Base-by-base conservation (phyloP, 2,113 vertebrate genomes). In the Vidua chalybeata region DNA sequence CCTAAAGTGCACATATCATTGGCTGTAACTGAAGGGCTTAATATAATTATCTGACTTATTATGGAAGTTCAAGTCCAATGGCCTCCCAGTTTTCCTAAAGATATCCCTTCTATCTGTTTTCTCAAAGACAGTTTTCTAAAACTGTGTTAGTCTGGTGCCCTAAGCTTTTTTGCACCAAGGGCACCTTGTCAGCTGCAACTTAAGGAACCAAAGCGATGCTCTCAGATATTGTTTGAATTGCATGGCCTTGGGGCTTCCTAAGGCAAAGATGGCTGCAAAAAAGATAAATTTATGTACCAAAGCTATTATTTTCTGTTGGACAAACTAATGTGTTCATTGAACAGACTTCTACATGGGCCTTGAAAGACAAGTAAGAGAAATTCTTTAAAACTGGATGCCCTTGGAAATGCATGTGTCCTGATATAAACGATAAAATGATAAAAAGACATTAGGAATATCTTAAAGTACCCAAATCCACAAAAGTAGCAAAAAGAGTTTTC, bases 191-290 rank as follows among this genome's bases (percentile, higher is more conserved):
- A 78, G 67, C 35, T 87, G 78, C 91, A 97, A 93, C 88, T 94
- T 93, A 96, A 95, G 88, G 86, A 96, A 92, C 84, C 89, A 54
- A 89, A 95, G 73, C 26, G 13, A 83, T 87, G 68, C 68, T 95
- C 45, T 94, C 90, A 79, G 91, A 95, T 93, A 96, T 68, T 89
- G 68, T 95, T 96, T 86, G 86, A 96, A 93, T 88, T 96, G 61
- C 84, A 96, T 93, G 97, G 97, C 97, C 95, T 92, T 97, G 89
- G 61, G 95, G 97, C 82, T 96, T 97, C 95, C 95, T 90, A 88
- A 95, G 95, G 96, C 94, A 94, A 96, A 96, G 73, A 97, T 92
- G 88, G 84, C 45, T 95, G 83, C 52, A 89, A 96, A 91, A 93
- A 56, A 84, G 78, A 84, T 67, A 96, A 96, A 96, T 96, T 95